Percentiles rank a stretch among this genome's conserved stretches.
Conservation (phyloP, 2,797 vertebrate species). For the Molossus molossus region DNA sequence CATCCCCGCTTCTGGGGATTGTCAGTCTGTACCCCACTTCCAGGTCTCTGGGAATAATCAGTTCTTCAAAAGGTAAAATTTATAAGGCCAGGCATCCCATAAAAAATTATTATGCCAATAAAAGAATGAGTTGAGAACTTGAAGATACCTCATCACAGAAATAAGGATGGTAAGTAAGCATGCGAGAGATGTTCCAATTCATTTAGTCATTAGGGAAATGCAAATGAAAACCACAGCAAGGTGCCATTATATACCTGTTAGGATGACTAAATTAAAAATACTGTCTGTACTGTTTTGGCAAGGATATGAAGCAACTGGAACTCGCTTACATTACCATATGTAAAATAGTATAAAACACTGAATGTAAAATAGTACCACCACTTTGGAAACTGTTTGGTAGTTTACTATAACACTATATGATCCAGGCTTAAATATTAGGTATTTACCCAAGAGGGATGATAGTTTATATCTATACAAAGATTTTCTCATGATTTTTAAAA, state of each 20-base stretch:
- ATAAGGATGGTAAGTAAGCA: neutral
- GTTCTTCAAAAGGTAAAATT: slow-evolving; percentile 47
- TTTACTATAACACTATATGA: slow-evolving; percentile 1
- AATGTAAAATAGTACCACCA: neutral
- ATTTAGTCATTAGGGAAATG: neutral
- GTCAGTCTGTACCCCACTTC: no score
- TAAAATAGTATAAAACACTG: neutral
- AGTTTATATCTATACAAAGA: neutral
- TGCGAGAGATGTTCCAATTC: neutral
- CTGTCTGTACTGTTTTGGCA: neutral
- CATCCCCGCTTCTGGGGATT: no score
- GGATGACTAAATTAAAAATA: neutral
- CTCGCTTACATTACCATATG: neutral
- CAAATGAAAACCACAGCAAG: neutral
- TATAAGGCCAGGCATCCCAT: neutral
- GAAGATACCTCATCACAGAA: neutral
- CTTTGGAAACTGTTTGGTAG: neutral
- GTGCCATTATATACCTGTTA: neutral
- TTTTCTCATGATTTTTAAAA: neutral
- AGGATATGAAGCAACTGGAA: neutral
- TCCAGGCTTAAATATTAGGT: neutral
- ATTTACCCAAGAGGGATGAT: neutral
- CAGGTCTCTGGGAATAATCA: neutral
- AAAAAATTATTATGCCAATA: neutral
- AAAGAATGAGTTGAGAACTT: neutral